Base-by-base conservation (phyloP, 2,113 vertebrate species). In the Lonchura striata region DNA sequence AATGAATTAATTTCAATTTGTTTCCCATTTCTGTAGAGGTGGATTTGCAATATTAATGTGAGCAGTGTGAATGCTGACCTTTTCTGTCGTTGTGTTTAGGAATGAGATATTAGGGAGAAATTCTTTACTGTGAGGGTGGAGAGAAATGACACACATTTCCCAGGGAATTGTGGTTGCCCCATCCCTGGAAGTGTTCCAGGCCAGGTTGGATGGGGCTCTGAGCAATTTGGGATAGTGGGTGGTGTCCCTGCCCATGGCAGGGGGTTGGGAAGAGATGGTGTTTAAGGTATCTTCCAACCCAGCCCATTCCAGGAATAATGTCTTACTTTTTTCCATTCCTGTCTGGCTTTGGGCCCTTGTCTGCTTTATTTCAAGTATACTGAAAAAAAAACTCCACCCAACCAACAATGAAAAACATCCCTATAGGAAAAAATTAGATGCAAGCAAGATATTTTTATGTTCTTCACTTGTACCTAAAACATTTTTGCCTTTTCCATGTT, bases 1-100 rank as follows among this genome's bases (percentile, higher is more conserved):
- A 92, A n/a, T 54, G 44, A 88, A 82, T 82, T 85, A 37, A 87
- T 87, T 81, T 76, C 39, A 46, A 6, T 39, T 46, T 75, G 59
- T 81, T 52, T 23, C n/a, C 37, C 10, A 50, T 80, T 95, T 96
- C 52, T 71, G 64, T 83, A 60, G 39, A 37, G 70, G 37, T 53
- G 60, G 20, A 53, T 95, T 81, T 88, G 47, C 68, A 81, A 60
- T 88, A 90, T 82, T 91, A 74, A 86, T 70, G 59, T 35, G 13
- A 92, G 56, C 42, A 54, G 6, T 68, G 60, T 60, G 76, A 64
- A 80, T 82, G 61, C 66, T 86, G 91, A 80, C 52, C 65, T 83
- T 70, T 91, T 86, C 76, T 92, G 42, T 47, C 0, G 1, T 19
- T 78, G 42, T 68, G 68, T 41, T 78, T 66, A 54, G 83, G 42